phyloP scores from a whole-genome alignment of 23 tunicate species.

The Diplosoma virens region DNA sequence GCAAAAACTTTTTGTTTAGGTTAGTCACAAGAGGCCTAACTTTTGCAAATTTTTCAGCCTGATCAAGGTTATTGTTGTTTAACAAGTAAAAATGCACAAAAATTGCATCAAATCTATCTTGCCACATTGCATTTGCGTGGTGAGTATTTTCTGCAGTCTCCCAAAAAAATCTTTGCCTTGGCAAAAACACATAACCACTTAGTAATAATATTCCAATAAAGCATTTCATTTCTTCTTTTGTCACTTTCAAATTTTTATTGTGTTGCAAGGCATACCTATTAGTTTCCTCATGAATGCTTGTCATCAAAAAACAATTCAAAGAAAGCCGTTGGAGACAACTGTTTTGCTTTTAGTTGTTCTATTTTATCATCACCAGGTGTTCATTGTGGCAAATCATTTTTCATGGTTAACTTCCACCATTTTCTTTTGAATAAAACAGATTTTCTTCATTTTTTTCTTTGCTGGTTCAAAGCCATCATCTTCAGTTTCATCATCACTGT shows the following conservation, averaged over 20 bases:
- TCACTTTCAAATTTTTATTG: slow-evolving; percentile 4
- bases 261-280: neutral
- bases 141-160: slow-evolving; percentile 1
- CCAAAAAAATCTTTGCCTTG: slow-evolving; percentile 13
- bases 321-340: no score
- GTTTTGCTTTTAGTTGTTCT: no score
- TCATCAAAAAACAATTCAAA: no score
- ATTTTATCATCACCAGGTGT: no score
- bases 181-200: neutral
- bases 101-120: neutral
- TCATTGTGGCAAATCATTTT: no score
- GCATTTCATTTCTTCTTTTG: neutral
- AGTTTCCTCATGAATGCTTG: neutral
- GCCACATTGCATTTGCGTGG: slow-evolving; percentile 13
- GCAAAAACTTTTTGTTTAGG: slow-evolving; percentile 9
- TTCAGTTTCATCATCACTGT: neutral
- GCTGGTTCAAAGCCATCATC: neutral
- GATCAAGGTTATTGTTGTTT: slow-evolving; percentile 11
- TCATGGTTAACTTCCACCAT: no score
- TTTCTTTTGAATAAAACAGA: no score
- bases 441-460: neutral
- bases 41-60: neutral
- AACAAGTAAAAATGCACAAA: neutral
- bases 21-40: slow-evolving; percentile 1
- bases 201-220: slow-evolving; percentile 11